These are phyloP conservation scores for Nowickia ferox DNA, from an alignment of 2,888 invertebrate genomes.

Conservation along the genomic window DNA sequence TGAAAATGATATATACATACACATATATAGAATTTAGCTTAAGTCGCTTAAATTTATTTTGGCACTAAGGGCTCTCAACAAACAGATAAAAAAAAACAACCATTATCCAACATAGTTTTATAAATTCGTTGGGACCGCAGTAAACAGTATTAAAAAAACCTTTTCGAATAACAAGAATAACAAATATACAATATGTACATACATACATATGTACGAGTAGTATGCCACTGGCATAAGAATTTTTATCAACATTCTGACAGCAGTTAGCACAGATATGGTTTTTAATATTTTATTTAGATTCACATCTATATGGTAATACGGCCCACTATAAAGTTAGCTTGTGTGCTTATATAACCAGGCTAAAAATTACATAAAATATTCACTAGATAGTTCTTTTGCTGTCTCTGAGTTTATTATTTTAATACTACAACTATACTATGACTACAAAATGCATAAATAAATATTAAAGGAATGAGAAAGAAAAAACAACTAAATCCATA, in stretches of 20 bases:
- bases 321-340: not conserved
- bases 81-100: not conserved
- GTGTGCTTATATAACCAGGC: not conserved
- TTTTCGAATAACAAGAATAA: slow-evolving; percentile 21
- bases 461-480: slow-evolving; percentile 3
- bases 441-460: slow-evolving; percentile 52
- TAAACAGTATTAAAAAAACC: slow-evolving; percentile 10
- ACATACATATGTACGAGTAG: no score
- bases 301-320: slow-evolving; percentile 26
- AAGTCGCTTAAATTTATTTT: no score
- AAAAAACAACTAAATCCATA: slow-evolving; percentile 61
- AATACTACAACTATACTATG: slow-evolving; percentile 23
- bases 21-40: no score
- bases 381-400: slow-evolving; percentile 32
- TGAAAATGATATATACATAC: no score
- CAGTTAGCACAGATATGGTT: slow-evolving; percentile 10
- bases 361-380: slow-evolving; percentile 53
- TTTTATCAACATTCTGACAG: slow-evolving; percentile 47
- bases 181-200: no score
- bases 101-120: slow-evolving; percentile 19
- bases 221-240: slow-evolving; percentile 47
- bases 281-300: slow-evolving; percentile 27
- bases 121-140: slow-evolving; percentile 27
- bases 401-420: slow-evolving; percentile 26
- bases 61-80: no score